These are phyloP conservation scores for Scytalopus superciliaris DNA, from an alignment of 2,113 vertebrate genomes.

Conservation along the genomic window DNA sequence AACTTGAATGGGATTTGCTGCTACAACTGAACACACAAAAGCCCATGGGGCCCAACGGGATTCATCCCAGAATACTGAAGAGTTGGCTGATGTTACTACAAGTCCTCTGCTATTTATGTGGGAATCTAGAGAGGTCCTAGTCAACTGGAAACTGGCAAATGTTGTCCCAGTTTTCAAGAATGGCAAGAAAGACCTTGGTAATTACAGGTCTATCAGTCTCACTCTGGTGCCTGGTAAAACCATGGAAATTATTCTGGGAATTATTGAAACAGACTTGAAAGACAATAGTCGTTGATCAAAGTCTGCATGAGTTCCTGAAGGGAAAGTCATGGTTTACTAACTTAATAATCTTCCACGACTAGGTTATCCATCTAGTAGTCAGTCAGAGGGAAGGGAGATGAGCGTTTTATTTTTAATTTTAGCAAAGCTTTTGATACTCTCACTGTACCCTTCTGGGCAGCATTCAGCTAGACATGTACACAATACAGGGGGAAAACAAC, in stretches of 20 bases:
- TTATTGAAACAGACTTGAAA: not conserved
- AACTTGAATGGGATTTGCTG: not conserved
- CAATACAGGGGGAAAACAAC: not conserved
- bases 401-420: not conserved
- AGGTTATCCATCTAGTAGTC: not conserved
- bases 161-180: not conserved
- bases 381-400: not conserved
- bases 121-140: not conserved
- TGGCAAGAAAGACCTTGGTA: not conserved
- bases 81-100: not conserved
- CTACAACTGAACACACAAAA: not conserved
- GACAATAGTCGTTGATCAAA: rapidly evolving
- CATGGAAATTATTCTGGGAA: not conserved
- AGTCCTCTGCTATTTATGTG: not conserved
- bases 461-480: rapidly evolving
- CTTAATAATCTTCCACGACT: not conserved
- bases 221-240: not conserved
- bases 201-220: not conserved
- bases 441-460: not conserved
- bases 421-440: not conserved
- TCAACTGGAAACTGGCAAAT: not conserved
- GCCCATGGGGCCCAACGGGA: no score
- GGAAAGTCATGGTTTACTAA: not conserved
- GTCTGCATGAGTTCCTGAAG: not conserved
- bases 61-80: not conserved